Conservation (phyloP, 2,113 vertebrate genomes). For the Notothenia coriiceps region DNA sequence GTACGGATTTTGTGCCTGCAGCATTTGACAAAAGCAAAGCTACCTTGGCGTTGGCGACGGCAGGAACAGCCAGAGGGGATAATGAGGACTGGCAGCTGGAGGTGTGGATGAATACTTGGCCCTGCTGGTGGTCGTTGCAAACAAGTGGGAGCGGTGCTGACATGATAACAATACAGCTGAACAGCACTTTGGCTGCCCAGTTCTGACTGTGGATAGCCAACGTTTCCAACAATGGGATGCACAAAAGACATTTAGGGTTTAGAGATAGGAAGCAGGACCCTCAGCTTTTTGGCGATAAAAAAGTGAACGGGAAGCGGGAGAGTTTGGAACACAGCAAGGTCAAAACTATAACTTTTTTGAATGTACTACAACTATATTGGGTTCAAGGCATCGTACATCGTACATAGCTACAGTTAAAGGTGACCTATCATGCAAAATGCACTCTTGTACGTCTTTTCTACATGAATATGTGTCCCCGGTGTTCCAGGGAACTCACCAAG, state of each 20-base stretch:
- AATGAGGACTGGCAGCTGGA: slow-evolving; percentile 32
- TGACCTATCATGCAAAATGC: no score
- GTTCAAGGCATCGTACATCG: no score
- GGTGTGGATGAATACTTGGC: slow-evolving; percentile 19
- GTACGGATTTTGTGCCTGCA: neutral
- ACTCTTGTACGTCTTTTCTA: no score
- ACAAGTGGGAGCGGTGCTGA: slow-evolving; percentile 44
- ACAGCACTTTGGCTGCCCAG: slow-evolving; percentile 25
- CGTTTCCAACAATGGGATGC: slow-evolving; percentile 21
- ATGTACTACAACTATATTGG: no score
- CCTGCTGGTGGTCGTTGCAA: slow-evolving; percentile 23
- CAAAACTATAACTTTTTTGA: neutral
- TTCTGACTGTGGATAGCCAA: slow-evolving; percentile 23
- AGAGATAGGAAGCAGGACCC: neutral
- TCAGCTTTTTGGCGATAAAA: neutral
- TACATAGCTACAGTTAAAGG: no score
- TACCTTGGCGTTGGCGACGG: neutral
- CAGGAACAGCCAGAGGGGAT: slow-evolving; percentile 21
- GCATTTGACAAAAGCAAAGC: slow-evolving; percentile 11
- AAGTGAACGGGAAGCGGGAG: neutral
- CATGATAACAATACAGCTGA: slow-evolving; percentile 66
- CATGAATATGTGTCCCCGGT: no score
- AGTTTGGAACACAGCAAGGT: slow-evolving; percentile 1
- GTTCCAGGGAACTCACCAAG: no score
- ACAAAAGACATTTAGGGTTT: slow-evolving; percentile 5